These are phyloP conservation scores for Eptesicus fuscus DNA, from an alignment of 2,113 vertebrate species.

Conservation along the genomic window DNA sequence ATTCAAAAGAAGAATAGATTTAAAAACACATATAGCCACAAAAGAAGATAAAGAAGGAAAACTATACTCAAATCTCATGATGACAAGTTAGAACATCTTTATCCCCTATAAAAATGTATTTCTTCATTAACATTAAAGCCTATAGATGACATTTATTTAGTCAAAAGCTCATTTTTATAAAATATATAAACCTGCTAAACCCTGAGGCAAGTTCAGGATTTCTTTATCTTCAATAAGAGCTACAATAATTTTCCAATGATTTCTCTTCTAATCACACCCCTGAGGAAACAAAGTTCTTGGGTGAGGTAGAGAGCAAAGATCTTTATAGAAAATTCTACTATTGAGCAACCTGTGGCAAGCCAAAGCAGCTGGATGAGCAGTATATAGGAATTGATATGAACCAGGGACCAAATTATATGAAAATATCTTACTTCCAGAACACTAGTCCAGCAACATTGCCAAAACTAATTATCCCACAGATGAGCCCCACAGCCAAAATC, in stretches of 20 bases:
- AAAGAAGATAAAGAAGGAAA: neutral
- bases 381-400: conserved; percentile 39
- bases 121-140: conserved; percentile 39
- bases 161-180: conserved; percentile 42
- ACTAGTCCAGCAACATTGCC: conserved; percentile 41
- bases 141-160: conserved; percentile 18
- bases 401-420: conserved; percentile 48
- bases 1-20: neutral
- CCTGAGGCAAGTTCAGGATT: conserved; percentile 29
- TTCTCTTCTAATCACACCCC: conserved; percentile 60
- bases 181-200: conserved; percentile 44
- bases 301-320: conserved; percentile 41
- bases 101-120: neutral
- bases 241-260: conserved; percentile 67
- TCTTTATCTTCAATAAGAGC: conserved; percentile 61
- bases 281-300: conserved; percentile 58
- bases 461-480: conserved; percentile 53
- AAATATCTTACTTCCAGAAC: conserved; percentile 50
- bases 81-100: conserved; percentile 32
- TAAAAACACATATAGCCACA: neutral
- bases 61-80: neutral
- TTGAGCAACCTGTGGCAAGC: conserved; percentile 42
- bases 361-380: conserved; percentile 56
- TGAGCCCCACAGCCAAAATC: neutral
- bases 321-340: conserved; percentile 53